Base-by-base conservation (phyloP, 2,888 invertebrate genomes). In the Ceraclea dissimilis region DNA sequence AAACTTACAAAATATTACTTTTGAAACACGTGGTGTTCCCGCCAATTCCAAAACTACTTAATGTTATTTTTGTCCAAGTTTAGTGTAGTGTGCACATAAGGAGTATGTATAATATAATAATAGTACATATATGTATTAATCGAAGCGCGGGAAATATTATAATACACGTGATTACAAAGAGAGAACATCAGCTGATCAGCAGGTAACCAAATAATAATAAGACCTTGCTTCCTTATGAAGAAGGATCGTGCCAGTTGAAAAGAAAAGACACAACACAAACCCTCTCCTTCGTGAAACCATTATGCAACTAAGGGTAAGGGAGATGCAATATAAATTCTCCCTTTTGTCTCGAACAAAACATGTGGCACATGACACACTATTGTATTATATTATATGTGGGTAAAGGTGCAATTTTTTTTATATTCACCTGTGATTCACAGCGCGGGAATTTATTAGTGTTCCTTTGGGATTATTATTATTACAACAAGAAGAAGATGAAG, bases 401-500 rank as follows among this genome's bases (percentile, higher is more conserved):
- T 34, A 47, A 54, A 54, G 48, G 53, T 48, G 48, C 48, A 4
- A 34, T 54, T 56, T 56, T 56, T 56, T 55, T 46, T n/a, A 13
- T 22, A 18, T 19, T 51, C 56, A 56, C 56, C 56, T 56, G 56
- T 56, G 56, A 56, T 52, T 56, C 56, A 56, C 56, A n/a, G 51
- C 47, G 48, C 39, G 43, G 56, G 56, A 56, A 56, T 55, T 51
- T 51, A n/a, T n/a, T n/a, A n/a, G n/a, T 55, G 51, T 51, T 49
- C 33, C 13, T 46, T 52, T 17, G 26, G 26, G 26, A 43, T 43
- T 43, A 43, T 43, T 43, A 26, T 10, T n/a, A n/a, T n/a, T n/a
- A n/a, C n/a, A n/a, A n/a, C 8, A 31, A 39, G 2, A 16, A 39
- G 39, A 39, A 4, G 13, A 16, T 13, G 39, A 39, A 16, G 39